A percentile compares a stretch with the other conserved stretches of the same genome.
Evolutionary conservation across 2,113 vertebrate species (phyloP).

Genomic region (Pithys albifrons): DNA sequence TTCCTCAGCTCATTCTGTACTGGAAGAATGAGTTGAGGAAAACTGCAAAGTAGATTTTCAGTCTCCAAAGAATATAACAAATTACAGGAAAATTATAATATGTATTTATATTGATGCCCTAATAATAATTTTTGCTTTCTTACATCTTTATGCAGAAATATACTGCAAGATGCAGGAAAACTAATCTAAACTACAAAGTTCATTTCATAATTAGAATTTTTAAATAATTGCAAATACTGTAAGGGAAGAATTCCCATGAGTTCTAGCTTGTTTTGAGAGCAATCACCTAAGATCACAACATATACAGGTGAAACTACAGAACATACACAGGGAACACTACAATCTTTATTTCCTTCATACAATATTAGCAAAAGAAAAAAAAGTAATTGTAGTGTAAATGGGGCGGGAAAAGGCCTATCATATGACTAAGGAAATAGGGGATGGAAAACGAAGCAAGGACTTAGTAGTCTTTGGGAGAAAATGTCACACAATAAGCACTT

Average conservation of each 20-base stretch:
- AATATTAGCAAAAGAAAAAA: not conserved
- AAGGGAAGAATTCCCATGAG: not conserved
- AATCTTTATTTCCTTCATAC: not conserved
- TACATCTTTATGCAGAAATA: not conserved
- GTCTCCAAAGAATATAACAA: not conserved
- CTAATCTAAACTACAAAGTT: not conserved
- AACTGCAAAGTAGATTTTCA: not conserved
- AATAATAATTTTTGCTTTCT: not conserved
- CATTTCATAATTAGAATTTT: not conserved
- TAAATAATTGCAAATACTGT: not conserved
- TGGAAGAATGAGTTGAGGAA: not conserved
- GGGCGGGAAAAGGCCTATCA: not conserved
- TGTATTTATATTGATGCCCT: not conserved
- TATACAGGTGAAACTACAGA: not conserved
- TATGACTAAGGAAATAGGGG: not conserved
- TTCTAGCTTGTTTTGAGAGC: not conserved
- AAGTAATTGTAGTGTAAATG: not conserved
- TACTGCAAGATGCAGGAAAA: not conserved
- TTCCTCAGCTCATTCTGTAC: not conserved
- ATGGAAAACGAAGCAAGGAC: not conserved
- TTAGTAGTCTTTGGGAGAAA: not conserved
- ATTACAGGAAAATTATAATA: not conserved
- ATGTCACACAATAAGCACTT: not conserved
- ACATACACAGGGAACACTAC: not conserved
- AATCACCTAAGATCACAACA: not conserved